phyloP scores from a whole-genome alignment of 1,140 invertebrate genomes.

The Trichonephila clavipes region DNA sequence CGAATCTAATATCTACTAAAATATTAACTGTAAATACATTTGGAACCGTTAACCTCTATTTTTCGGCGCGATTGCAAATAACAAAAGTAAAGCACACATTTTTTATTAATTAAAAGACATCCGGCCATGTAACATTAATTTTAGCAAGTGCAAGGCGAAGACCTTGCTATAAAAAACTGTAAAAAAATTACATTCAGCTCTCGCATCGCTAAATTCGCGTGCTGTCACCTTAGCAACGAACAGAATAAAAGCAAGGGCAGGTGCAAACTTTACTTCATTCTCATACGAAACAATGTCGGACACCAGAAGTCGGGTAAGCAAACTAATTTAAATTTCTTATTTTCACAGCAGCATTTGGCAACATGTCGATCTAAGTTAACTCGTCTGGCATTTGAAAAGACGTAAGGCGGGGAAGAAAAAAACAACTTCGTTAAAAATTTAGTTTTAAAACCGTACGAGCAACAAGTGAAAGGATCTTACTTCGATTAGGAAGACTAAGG shows the following conservation, averaged over 20 bases:
- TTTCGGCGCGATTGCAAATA: too few relatives aligned
- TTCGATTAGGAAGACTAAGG: too few relatives aligned
- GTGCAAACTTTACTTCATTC: neutral
- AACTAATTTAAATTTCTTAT: neutral
- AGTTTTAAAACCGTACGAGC: too few relatives aligned
- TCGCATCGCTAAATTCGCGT: conserved; percentile 46
- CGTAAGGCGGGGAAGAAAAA: neutral
- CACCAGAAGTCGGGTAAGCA: conserved; percentile 44
- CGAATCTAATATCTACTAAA: too few relatives aligned
- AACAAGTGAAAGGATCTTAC: too few relatives aligned
- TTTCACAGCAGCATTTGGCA: neutral
- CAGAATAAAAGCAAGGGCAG: neutral
- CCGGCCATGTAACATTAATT: conserved; percentile 13
- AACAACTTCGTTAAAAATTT: neutral
- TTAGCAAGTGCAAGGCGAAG: neutral
- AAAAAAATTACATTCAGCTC: conserved; percentile 15
- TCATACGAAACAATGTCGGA: conserved; percentile 22
- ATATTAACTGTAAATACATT: too few relatives aligned
- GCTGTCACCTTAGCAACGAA: conserved; percentile 49
- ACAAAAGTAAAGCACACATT: neutral
- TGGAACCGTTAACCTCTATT: too few relatives aligned
- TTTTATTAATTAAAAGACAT: conserved; percentile 3
- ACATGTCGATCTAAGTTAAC: too few relatives aligned
- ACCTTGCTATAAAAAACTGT: neutral
- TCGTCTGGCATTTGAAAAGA: neutral